These are phyloP conservation scores for Crematogaster levior DNA, from an alignment of 2,888 invertebrate species.

Conservation along the genomic window DNA sequence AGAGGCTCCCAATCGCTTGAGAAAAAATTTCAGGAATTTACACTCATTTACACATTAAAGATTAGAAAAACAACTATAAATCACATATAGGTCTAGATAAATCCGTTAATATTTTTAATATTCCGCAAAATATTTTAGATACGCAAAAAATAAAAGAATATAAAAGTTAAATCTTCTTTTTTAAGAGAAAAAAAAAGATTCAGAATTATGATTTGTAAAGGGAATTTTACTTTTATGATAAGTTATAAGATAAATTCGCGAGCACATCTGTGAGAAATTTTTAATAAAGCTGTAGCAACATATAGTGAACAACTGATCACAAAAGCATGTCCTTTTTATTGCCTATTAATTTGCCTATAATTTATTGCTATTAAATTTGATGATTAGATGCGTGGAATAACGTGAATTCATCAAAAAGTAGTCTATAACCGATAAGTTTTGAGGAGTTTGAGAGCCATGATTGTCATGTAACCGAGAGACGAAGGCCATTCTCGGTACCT, in stretches of 20 bases:
- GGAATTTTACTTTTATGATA: background rate
- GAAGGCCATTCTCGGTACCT: slow-evolving; percentile 65
- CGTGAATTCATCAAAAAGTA: slow-evolving; percentile 41
- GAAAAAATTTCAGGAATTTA: background rate
- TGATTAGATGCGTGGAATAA: background rate
- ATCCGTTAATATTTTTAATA: background rate
- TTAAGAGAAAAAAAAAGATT: background rate
- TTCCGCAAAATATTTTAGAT: background rate
- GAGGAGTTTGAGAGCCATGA: slow-evolving; percentile 61
- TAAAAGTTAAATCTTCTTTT: background rate
- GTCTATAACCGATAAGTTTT: slow-evolving; percentile 52
- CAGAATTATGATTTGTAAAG: background rate
- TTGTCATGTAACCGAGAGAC: slow-evolving; percentile 64
- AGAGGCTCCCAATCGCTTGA: slow-evolving; percentile 38
- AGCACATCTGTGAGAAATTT: background rate
- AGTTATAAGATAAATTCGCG: background rate
- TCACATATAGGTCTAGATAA: background rate
- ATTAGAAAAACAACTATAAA: slow-evolving; percentile 7
- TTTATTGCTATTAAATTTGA: slow-evolving; percentile 18
- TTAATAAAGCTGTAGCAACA: background rate
- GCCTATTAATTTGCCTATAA: background rate
- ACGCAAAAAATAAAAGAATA: background rate
- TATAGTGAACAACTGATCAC: background rate
- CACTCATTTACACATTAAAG: background rate
- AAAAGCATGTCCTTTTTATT: background rate